These are phyloP conservation scores for Paragorgia papillata DNA, from an alignment of 92 coral and sea anemone genomes.

Conservation along the genomic window DNA sequence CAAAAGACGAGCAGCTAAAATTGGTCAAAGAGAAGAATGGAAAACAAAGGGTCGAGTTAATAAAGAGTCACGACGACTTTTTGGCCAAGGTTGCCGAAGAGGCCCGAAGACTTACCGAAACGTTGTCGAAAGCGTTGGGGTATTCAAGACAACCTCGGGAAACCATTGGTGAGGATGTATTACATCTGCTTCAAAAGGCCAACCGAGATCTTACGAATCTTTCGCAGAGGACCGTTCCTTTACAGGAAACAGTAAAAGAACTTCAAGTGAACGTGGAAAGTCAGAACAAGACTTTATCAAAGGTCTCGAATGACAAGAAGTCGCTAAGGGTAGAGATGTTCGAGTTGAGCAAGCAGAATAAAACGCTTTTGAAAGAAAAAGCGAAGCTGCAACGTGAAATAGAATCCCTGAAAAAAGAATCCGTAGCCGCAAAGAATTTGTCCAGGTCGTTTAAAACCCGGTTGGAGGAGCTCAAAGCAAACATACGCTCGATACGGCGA, in stretches of 20 bases:
- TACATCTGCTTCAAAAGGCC: not conserved
- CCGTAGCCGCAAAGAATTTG: slow-evolving; percentile 6
- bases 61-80: slow-evolving; percentile 2
- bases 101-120: slow-evolving; percentile 3
- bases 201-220: not conserved
- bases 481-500: not conserved
- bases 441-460: slow-evolving; percentile 21
- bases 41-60: not conserved
- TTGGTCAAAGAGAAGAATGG: not conserved
- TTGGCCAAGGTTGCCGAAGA: slow-evolving; percentile 9
- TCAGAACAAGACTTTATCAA: slow-evolving; percentile 9
- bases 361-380: slow-evolving; percentile 6
- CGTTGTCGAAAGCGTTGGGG: slow-evolving; percentile 1
- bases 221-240: slow-evolving; percentile 1
- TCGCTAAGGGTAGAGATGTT: slow-evolving; percentile 2
- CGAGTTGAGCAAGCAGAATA: slow-evolving; percentile 17
- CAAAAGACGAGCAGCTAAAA: slow-evolving; percentile 29
- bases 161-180: not conserved
- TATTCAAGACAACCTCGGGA: not conserved
- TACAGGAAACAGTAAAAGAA: slow-evolving; percentile 5
- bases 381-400: slow-evolving; percentile 29
- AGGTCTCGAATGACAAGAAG: slow-evolving; percentile 18
- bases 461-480: slow-evolving; percentile 33
- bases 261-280: slow-evolving; percentile 15
- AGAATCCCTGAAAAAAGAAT: slow-evolving; percentile 11